These are phyloP conservation scores for Marasmarcha lunaedactyla DNA, from an alignment of 2,888 invertebrate genomes.

Conservation along the genomic window DNA sequence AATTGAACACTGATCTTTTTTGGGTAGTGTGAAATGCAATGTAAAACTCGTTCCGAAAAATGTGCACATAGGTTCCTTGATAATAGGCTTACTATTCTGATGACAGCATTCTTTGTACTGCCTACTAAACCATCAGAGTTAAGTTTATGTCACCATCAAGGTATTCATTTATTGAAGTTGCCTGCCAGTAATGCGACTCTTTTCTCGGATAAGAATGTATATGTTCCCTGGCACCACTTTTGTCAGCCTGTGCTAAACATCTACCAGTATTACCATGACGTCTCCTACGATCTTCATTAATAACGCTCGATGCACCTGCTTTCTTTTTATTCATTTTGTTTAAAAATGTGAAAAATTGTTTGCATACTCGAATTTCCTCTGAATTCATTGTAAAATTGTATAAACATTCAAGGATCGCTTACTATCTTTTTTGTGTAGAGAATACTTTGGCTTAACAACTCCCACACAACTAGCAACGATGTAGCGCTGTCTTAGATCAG, in stretches of 20 bases:
- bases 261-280: slow-evolving; percentile 1
- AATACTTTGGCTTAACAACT: slow-evolving; percentile 8
- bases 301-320: background rate
- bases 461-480: background rate
- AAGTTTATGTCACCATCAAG: slow-evolving; percentile 8
- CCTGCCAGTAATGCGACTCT: background rate
- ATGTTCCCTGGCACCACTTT: slow-evolving; percentile 6
- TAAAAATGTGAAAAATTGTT: slow-evolving; percentile 8
- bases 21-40: slow-evolving; percentile 9
- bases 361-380: slow-evolving; percentile 7
- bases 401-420: background rate
- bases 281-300: background rate
- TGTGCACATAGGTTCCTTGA: slow-evolving; percentile 9
- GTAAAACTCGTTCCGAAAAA: slow-evolving; percentile 11
- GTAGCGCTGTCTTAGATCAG: slow-evolving; percentile 2
- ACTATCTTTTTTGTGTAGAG: background rate
- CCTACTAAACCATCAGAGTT: slow-evolving; percentile 5
- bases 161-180: slow-evolving; percentile 6
- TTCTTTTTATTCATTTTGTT: slow-evolving; percentile 6
- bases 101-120: slow-evolving; percentile 1
- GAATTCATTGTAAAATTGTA: slow-evolving; percentile 6
- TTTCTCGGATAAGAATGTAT: slow-evolving; percentile 6
- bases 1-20: slow-evolving; percentile 8
- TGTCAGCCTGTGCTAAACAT: slow-evolving; percentile 6
- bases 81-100: slow-evolving; percentile 5